Evolutionary conservation across 2,888 invertebrate genomes (phyloP), one percentile per base, ranked within the genome.

Genomic region (Gryllus longicercus): DNA sequence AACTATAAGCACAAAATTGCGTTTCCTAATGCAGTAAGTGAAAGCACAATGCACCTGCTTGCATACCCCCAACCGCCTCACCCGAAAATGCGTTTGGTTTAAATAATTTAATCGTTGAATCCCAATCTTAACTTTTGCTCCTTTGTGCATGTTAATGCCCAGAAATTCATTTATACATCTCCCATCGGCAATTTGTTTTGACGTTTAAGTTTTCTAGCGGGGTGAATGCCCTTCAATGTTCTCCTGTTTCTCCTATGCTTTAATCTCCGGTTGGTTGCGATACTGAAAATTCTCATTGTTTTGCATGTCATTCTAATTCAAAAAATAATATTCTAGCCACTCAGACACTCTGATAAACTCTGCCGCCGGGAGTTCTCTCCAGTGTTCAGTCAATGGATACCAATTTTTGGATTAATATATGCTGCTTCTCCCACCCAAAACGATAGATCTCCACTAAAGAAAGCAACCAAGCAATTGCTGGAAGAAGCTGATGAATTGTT

Each of bases 401-500:
- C n/a, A 11, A 38, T 38, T 38, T 38, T 38, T 38, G 63, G 63
- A 11, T 63, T 63, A 14, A 18, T 63, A 63, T 63, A 63, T n/a
- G 63, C 63, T 63, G 63, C 63, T 63, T 63, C 63, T n/a, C 63
- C n/a, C 16, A 63, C 38, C 4, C 38, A 63, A 76, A 76, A 83
- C 23, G 85, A 82, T 80, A 85, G 84, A 80, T 38, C 38, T 38
- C 63, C 63, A 63, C 16, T 8, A 63, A 63, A 63, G 63, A 83
- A 83, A 23, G 84, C 84, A 81, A 85, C 86, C 77, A 86, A 86
- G 80, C 86, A 89, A 80, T 83, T 90, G 63, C 83, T 93, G 78
- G 87, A 90, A 82, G 89, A 90, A 84, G 92, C 93, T 16, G 94
- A 94, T 87, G 88, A 88, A 80, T 86, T 93, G 78, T 93, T 91